These are phyloP conservation scores for Megalurothrips usitatus DNA, from an alignment of 2,888 invertebrate genomes.

Conservation along the genomic window DNA sequence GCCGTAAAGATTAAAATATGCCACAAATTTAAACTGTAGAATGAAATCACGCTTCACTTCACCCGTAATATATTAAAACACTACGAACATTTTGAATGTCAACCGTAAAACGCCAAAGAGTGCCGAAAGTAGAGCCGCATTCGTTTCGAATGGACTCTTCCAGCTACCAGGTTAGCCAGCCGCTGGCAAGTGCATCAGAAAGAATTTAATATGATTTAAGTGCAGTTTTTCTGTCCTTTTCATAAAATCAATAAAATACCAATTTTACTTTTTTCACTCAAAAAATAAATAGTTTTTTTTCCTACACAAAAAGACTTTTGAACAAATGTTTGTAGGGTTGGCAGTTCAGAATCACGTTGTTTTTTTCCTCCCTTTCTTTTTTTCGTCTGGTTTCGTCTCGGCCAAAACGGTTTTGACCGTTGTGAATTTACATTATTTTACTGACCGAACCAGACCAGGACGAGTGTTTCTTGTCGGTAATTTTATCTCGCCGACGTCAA, in stretches of 20 bases:
- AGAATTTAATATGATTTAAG: not conserved
- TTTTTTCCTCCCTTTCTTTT: not conserved
- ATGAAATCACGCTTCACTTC: no score
- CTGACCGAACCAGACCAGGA: not conserved
- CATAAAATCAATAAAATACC: not conserved
- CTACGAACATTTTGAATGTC: no score
- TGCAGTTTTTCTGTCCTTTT: not conserved
- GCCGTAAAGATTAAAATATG: no score
- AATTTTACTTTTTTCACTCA: not conserved
- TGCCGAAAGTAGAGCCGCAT: no score
- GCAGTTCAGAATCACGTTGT: not conserved
- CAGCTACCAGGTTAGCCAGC: no score
- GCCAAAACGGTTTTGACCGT: no score
- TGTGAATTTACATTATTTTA: not conserved
- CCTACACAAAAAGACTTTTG: not conserved
- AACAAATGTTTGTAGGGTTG: not conserved
- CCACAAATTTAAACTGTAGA: no score
- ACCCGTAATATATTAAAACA: no score
- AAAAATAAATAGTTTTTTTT: not conserved
- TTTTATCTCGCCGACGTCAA: not conserved
- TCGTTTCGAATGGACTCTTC: no score
- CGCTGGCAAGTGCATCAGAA: no score
- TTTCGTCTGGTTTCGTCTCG: not conserved
- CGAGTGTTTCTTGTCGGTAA: not conserved
- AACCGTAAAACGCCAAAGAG: no score